Evolutionary conservation across 2,113 vertebrate genomes (phyloP), one percentile per base, ranked within the genome.

Genomic region (Emydura subglobosa): DNA sequence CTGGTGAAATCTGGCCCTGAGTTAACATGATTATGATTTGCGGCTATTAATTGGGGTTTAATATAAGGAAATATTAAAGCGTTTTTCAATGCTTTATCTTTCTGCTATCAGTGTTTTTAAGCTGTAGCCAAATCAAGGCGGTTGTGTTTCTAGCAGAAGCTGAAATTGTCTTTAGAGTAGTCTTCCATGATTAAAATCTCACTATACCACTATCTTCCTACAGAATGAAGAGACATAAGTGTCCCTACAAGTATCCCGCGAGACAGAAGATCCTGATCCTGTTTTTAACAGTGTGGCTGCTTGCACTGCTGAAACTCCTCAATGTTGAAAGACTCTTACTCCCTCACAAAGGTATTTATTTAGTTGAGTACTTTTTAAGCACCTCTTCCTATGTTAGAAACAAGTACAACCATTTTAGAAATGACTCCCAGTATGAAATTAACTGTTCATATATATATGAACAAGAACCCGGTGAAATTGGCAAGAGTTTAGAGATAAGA

Each of bases 381-480:
- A 96, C 97, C 27, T 98, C 97, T 10, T 96, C 97, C 79, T 98
- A 97, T 7, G 97, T 98, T 78, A 98, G 94, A 79, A 95, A 96
- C 94, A 98, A 97, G 25, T 97, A 98, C 59, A 85, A 94, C 5
- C 89, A 94, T 16, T 11, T 94, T 9, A 93, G 72, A 83, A 96
- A 96, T 59, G 90, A 96, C 49, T 82, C 89, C 21, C 93, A 87
- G 24, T 97, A 98, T 91, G 95, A 97, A 31, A 97, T 99, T 83
- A 98, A 99, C 97, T 99, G 99, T 94, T 98, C 97, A 0, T 98
- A 96, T 31, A 94, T 99, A 95, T 99, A 99, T 42, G 96, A 99
- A 42, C 98, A 99, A 94, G 99, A 99, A 91, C 99, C 99, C 6
- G 89, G 84, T 93, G 99, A 99, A 96, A 98, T 99, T 91, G 99